Evolutionary conservation across 2,888 invertebrate species (phyloP), one percentile per base, ranked within the genome.

Genomic region (Mantis religiosa): DNA sequence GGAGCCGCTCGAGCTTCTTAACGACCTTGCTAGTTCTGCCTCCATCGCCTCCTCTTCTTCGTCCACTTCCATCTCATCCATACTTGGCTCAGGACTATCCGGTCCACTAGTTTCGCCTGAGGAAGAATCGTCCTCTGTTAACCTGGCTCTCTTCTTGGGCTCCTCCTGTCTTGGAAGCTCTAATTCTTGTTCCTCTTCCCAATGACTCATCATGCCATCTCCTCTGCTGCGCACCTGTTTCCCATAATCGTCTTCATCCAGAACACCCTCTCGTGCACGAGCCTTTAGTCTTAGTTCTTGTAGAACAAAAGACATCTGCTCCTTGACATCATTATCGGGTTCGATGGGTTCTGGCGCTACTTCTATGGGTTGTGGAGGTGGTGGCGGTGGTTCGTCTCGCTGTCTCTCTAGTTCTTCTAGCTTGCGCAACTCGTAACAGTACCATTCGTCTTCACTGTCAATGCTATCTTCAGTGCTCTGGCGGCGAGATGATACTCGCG

Each of bases 381-480:
- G 84, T 30, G 89, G 95, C 83, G 94, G 92, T 91, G 97, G 96
- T 89, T 96, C 91, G 91, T 96, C 95, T 3, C 96, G 95, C 90
- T 96, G 96, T 90, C 96, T 94, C 93, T 98, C 98, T 93, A 98
- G 95, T 93, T 98, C 97, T 93, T 98, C 97, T 81, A 98, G 93
- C 93, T 98, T 97, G 89, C 97, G 94, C 89, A 98, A 93, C 92
- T 98, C 98, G 92, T 98, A 98, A 91, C 97, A 97, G 92, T 98
- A 98, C 96, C 98, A 98, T 92, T 98, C 98, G 92, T 98, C 98
- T 93, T 98, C 98, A 41, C 97, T 97, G 92, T 98, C 98, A 89
- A 98, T 98, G 91, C 97, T 97, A 91, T 98, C 98, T 93, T 98
- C 98, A 0, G 98, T 98, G 92, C 98, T 98, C 93, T 98, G 98